phyloP scores from a whole-genome alignment of 2,888 invertebrate species.

The Physocephala rufipes region DNA sequence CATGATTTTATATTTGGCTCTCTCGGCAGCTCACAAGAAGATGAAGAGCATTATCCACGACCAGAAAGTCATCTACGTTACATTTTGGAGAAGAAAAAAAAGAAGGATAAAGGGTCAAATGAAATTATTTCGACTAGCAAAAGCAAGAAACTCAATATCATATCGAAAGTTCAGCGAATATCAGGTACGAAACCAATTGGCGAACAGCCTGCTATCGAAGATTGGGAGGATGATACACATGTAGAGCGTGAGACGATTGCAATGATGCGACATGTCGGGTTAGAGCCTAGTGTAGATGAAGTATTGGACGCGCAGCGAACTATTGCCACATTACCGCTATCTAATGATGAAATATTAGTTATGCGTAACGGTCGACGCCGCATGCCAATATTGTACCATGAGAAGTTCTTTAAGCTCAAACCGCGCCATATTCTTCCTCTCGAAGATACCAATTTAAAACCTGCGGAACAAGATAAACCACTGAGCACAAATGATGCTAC shows the following conservation, averaged over 20 bases:
- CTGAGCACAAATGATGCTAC: neutral
- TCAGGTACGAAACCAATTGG: conserved; percentile 56
- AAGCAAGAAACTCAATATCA: conserved; percentile 49
- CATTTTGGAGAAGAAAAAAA: conserved; percentile 42
- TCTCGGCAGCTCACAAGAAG: conserved; percentile 33
- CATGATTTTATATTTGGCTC: conserved; percentile 53
- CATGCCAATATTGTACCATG: conserved; percentile 53
- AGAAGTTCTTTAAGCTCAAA: conserved; percentile 51
- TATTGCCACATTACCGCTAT: conserved; percentile 47
- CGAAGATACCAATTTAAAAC: neutral
- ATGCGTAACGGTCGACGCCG: conserved; percentile 49
- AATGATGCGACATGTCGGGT: conserved; percentile 57
- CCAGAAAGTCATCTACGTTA: conserved; percentile 50
- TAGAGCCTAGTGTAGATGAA: conserved; percentile 51
- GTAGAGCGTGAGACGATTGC: conserved; percentile 56
- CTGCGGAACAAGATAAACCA: neutral
- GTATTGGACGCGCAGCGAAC: conserved; percentile 44
- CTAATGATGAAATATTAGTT: conserved; percentile 45
- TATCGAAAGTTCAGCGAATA: conserved; percentile 56
- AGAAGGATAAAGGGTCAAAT: conserved; percentile 39
- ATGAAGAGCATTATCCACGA: conserved; percentile 43
- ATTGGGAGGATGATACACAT: conserved; percentile 54
- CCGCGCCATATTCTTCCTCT: conserved; percentile 32
- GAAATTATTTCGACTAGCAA: conserved; percentile 17
- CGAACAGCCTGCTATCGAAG: conserved; percentile 53